Conservation (phyloP, 2,888 invertebrate species). For the Dione juno region DNA sequence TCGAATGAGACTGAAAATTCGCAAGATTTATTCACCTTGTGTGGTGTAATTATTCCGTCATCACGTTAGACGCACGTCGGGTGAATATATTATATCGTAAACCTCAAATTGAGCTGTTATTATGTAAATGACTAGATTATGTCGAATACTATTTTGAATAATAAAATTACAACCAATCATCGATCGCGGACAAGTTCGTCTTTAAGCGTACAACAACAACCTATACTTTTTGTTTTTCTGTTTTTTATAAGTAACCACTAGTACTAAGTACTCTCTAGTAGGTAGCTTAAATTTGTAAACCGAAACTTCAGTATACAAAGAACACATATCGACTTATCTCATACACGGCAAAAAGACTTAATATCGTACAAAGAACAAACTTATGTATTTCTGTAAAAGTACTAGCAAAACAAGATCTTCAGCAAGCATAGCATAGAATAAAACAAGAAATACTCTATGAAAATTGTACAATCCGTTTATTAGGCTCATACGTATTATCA, state of each 20-base stretch:
- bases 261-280: background rate
- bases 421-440: no score
- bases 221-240: background rate
- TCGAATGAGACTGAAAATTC: conserved; percentile 28
- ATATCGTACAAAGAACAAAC: background rate
- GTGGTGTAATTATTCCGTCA: conserved; percentile 38
- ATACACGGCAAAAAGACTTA: background rate
- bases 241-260: background rate
- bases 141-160: conserved; percentile 50
- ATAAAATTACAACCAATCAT: conserved; percentile 51
- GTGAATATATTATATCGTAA: conserved; percentile 49
- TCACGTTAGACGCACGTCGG: conserved; percentile 50
- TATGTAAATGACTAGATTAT: conserved; percentile 48
- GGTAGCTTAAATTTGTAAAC: no score
- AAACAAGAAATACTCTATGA: background rate
- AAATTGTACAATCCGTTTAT: background rate
- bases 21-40: conserved; percentile 3
- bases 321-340: no score
- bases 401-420: no score
- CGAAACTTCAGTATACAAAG: no score
- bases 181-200: conserved; percentile 16
- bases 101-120: conserved; percentile 46
- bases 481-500: background rate
- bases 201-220: conserved; percentile 29
- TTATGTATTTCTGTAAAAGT: no score